A percentile compares a stretch with the other conserved stretches of the same genome.
Evolutionary conservation across 2,888 invertebrate species (phyloP).

Genomic region (Rhogogaster chlorosoma): DNA sequence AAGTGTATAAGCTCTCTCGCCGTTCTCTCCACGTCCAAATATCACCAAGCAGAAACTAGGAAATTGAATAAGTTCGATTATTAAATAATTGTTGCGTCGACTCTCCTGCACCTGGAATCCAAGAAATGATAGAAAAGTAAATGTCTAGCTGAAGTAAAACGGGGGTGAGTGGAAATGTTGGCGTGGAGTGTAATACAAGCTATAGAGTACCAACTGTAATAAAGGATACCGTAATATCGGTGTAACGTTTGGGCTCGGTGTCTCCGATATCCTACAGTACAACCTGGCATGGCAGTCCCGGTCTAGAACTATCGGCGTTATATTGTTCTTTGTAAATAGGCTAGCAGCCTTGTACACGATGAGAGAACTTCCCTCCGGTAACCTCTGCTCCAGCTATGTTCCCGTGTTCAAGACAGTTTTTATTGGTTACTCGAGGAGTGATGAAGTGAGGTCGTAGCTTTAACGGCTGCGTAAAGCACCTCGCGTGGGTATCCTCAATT

Average conservation of each 20-base stretch:
- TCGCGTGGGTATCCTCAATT: background rate
- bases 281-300: background rate
- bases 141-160: background rate
- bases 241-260: conserved; percentile 43
- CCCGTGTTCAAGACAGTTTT: conserved; percentile 43
- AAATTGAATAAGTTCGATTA: conserved; percentile 71
- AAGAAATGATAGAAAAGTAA: background rate
- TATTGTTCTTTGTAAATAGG: conserved; percentile 37
- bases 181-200: background rate
- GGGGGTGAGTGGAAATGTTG: background rate
- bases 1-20: background rate
- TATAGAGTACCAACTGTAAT: conserved; percentile 61
- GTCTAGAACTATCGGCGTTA: conserved; percentile 1
- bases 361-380: conserved; percentile 22
- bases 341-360: conserved; percentile 4
- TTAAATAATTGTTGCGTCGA: conserved; percentile 67
- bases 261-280: conserved; percentile 36
- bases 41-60: conserved; percentile 52
- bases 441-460: conserved; percentile 42
- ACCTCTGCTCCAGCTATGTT: background rate
- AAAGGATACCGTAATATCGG: conserved; percentile 64
- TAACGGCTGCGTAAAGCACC: conserved; percentile 41
- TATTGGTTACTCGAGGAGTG: conserved; percentile 42
- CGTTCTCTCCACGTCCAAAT: background rate
- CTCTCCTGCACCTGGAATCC: conserved; percentile 26